Conservation (phyloP, 2,888 invertebrate species). For the Drosophila greeni region DNA sequence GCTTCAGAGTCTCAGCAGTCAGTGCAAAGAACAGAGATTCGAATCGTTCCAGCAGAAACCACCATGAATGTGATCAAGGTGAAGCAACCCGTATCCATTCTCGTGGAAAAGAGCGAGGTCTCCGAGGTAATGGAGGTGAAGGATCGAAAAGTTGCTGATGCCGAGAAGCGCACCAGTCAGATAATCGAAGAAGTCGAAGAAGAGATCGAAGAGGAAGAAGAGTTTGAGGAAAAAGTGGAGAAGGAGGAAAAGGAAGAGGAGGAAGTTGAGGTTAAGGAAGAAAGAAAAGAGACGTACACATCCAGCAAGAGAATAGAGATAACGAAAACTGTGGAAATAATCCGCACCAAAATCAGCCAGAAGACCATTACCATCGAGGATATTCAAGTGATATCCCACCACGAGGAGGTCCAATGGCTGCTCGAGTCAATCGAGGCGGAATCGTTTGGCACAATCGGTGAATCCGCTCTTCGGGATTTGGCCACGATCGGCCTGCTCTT, state of each 20-base stretch:
- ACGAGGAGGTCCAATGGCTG: conserved; percentile 87
- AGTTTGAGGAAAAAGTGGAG: conserved; percentile 43
- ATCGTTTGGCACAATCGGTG: conserved; percentile 87
- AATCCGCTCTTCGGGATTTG: conserved; percentile 87
- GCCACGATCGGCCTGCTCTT: conserved; percentile 90
- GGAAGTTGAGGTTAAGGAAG: conserved; percentile 36
- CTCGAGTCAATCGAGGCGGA: conserved; percentile 86
- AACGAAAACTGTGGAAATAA: conserved; percentile 80
- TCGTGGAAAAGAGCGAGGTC: conserved; percentile 78
- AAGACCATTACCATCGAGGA: conserved; percentile 79
- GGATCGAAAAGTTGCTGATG: conserved; percentile 76
- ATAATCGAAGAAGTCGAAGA: conserved; percentile 51
- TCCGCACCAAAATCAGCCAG: conserved; percentile 76
- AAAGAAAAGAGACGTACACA: conserved; percentile 49
- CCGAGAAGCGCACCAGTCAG: conserved; percentile 48
- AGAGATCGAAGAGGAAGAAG: conserved; percentile 46
- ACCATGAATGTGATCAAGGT: conserved; percentile 72
- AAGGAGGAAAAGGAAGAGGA: conserved; percentile 12
- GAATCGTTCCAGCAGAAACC: conserved; percentile 69
- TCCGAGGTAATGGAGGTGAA: conserved; percentile 80
- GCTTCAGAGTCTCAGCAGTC: conserved; percentile 67
- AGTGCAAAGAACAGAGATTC: conserved; percentile 70
- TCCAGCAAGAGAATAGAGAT: conserved; percentile 76
- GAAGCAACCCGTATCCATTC: conserved; percentile 70
- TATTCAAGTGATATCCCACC: conserved; percentile 82